These are phyloP conservation scores for Vireo altiloquus DNA, from an alignment of 2,113 vertebrate genomes.

Conservation along the genomic window DNA sequence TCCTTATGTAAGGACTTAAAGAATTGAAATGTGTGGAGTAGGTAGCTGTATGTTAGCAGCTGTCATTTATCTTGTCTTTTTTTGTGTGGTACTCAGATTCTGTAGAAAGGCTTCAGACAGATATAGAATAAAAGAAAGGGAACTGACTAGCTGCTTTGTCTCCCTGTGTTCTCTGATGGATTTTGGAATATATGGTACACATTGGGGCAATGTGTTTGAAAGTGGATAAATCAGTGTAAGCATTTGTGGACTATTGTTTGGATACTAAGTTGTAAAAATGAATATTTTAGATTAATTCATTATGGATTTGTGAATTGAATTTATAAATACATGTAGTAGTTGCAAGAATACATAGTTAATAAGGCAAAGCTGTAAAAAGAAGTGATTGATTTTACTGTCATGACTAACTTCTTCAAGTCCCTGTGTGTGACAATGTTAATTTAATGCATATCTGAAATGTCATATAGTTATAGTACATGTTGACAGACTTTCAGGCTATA, in stretches of 20 bases:
- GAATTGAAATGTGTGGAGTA: background rate
- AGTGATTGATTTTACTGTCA: background rate
- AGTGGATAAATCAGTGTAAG: background rate
- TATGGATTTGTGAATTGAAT: background rate
- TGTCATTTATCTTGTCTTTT: background rate
- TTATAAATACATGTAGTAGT: background rate
- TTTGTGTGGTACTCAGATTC: background rate
- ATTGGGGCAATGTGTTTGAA: background rate
- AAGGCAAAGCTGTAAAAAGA: background rate
- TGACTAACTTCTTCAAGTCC: background rate
- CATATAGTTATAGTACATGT: background rate
- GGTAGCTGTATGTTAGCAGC: background rate
- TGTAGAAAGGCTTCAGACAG: background rate
- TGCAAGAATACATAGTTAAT: background rate
- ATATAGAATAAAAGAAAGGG: background rate
- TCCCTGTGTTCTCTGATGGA: background rate
- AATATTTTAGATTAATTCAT: background rate
- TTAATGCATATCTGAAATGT: background rate
- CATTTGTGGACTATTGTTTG: background rate
- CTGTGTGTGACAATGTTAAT: background rate
- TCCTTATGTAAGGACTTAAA: conserved; percentile 5
- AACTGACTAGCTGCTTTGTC: background rate
- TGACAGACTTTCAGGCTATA: background rate
- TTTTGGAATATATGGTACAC: background rate
- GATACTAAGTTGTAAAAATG: background rate